Base-by-base conservation (phyloP, 2,888 invertebrate species). In the Abrostola triplasia region DNA sequence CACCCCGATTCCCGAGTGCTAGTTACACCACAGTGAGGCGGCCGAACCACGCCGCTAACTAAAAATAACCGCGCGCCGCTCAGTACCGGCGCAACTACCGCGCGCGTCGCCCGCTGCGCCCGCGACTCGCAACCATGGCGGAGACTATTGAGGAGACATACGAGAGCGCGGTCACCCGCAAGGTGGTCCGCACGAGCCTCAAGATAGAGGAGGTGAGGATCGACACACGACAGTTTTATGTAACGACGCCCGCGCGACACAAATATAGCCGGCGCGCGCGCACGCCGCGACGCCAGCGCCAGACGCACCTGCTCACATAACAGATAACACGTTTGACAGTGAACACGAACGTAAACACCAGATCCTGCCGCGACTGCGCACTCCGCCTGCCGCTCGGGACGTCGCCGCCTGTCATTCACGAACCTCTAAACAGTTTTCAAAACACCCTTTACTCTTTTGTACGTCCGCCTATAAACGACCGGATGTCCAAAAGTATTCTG, bases 161-260 rank as follows among this genome's bases (percentile, higher is more conserved):
- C 95, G 96, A 96, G 92, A 95, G 95, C 88, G 96, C 96, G 93
- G 95, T 96, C 93, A 95, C 96, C 90, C 95, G 96, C 89, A 96
- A 96, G 94, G 95, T 96, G 92, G 95, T 96, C 90, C 95, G 96
- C 93, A 96, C 95, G 88, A 96, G 95, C 93, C 95, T 96, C 94
- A 96, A 96, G 95, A 96, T 96, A 90, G 95, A 96, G 95, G 96
- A 96, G 96, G 96, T 96, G 95, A 96, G 96, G 90, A 85, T 86
- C 85, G 81, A 88, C 87, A 90, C 88, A 85, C 88, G 86, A 87
- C 88, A 85, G 87, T 79, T 90, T 91, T 93, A 92, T 90, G 90
- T 92, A 92, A 91, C 87, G 82, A 81, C 85, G 87, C 86, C 89
- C 90, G 88, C 89, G 89, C 90, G 80, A 86, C 90, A 89, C 91